A percentile compares a stretch with the other conserved stretches of the same genome.
These are phyloP conservation scores for Paedocypris sp. DNA, from an alignment of 2,113 vertebrate species.

Conservation along the genomic window DNA sequence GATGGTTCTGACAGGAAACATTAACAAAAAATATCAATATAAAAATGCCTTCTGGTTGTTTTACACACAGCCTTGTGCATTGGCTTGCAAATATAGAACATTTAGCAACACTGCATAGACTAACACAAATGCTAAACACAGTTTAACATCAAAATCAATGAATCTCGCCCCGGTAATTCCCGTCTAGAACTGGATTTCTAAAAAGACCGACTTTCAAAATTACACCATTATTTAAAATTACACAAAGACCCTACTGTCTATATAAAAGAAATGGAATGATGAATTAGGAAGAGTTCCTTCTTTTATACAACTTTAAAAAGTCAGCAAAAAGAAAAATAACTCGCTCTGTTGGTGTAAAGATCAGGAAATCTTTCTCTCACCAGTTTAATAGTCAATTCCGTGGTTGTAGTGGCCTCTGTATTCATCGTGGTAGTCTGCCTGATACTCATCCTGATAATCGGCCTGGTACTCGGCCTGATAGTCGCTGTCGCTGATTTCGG, in stretches of 20 bases:
- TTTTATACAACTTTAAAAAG: conserved; percentile 15
- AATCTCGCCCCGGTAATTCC: no score
- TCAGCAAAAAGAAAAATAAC: conserved; percentile 23
- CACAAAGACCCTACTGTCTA: background rate
- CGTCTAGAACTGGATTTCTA: background rate
- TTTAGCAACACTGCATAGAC: no score
- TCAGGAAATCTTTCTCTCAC: background rate
- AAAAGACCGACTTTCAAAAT: background rate
- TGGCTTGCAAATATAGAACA: no score
- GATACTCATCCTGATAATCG: conserved; percentile 72
- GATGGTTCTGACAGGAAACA: no score
- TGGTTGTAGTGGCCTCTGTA: conserved; percentile 44
- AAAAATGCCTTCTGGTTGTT: no score
- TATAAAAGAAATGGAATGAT: conserved; percentile 23
- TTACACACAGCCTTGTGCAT: no score
- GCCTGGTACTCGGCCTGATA: conserved; percentile 77
- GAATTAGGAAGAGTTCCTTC: conserved; percentile 1
- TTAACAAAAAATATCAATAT: no score
- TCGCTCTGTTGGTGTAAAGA: conserved; percentile 31
- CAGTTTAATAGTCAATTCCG: conserved; percentile 25
- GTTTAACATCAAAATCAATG: no score
- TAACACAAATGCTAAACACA: no score
- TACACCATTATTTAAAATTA: background rate
- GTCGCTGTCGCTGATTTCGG: conserved; percentile 78
- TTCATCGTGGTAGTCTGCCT: conserved; percentile 70